phyloP scores from a whole-genome alignment of 1,140 invertebrate species.

The Drosophila pectinifera region DNA sequence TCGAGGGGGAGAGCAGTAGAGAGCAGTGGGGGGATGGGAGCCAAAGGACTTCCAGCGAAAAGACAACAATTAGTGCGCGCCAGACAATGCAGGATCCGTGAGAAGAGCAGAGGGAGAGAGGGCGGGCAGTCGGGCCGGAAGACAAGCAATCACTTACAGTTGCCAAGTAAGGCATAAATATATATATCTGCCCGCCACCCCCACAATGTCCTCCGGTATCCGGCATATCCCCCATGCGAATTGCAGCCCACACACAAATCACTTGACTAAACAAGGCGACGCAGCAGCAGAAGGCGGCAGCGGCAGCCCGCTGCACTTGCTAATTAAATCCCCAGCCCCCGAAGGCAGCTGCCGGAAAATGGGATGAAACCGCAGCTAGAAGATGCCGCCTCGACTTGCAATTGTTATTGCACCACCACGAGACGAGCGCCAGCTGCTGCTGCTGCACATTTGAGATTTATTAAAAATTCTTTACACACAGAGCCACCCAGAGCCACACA shows the following conservation, averaged over 20 bases:
- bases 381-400: slow-evolving; percentile 73
- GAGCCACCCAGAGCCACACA: slow-evolving; percentile 30
- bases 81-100: slow-evolving; percentile 48
- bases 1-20: slow-evolving; percentile 46
- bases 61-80: slow-evolving; percentile 64
- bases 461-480: slow-evolving; percentile 82
- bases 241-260: slow-evolving; percentile 65
- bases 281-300: slow-evolving; percentile 48
- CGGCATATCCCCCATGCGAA: slow-evolving; percentile 28
- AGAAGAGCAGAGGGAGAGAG: background rate
- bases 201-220: slow-evolving; percentile 8
- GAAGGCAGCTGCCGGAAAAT: slow-evolving; percentile 24
- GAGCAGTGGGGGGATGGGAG: slow-evolving; percentile 9
- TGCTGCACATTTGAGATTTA: slow-evolving; percentile 84
- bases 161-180: slow-evolving; percentile 46
- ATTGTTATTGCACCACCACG: slow-evolving; percentile 59
- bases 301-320: slow-evolving; percentile 74
- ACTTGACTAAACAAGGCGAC: slow-evolving; percentile 82
- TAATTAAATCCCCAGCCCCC: slow-evolving; percentile 81
- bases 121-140: slow-evolving; percentile 47
- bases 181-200: slow-evolving; percentile 3
- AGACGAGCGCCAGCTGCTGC: slow-evolving; percentile 14
- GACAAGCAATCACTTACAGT: slow-evolving; percentile 80
- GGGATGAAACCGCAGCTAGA: slow-evolving; percentile 40
- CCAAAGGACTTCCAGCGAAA: slow-evolving; percentile 39